Conservation (phyloP, 2,113 vertebrate species). For the Ptyas mucosa region DNA sequence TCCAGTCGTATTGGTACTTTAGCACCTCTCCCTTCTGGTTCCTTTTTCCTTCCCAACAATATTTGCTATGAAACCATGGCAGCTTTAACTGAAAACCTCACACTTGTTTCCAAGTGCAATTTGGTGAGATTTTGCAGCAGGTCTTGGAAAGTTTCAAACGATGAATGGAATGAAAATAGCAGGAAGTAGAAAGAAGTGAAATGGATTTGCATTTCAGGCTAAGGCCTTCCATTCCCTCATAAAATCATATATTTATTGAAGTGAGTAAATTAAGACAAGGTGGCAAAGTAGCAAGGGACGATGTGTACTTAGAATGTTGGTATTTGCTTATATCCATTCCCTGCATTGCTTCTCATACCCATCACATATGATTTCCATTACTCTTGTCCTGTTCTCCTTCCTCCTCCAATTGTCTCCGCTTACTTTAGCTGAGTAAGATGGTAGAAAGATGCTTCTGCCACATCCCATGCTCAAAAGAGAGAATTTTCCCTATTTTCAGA, state of each 20-base stretch:
- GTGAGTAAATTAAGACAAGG: background rate
- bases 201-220: background rate
- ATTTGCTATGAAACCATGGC: background rate
- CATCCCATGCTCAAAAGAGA: background rate
- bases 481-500: background rate
- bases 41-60: too few relatives aligned
- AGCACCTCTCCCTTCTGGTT: background rate
- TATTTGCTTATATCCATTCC: conserved; percentile 5
- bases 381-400: background rate
- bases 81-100: background rate
- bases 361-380: background rate
- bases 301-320: background rate
- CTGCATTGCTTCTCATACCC: background rate
- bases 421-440: background rate
- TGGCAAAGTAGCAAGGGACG: background rate
- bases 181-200: background rate
- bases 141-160: background rate
- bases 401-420: background rate
- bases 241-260: background rate
- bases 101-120: background rate
- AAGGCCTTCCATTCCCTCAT: background rate
- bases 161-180: background rate
- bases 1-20: background rate
- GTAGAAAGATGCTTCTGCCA: background rate
- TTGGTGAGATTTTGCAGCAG: background rate